Percentiles rank a stretch among this genome's conserved stretches.
Evolutionary conservation across 2,888 invertebrate species (phyloP).

Genomic region (Coelogynopora nodosa): DNA sequence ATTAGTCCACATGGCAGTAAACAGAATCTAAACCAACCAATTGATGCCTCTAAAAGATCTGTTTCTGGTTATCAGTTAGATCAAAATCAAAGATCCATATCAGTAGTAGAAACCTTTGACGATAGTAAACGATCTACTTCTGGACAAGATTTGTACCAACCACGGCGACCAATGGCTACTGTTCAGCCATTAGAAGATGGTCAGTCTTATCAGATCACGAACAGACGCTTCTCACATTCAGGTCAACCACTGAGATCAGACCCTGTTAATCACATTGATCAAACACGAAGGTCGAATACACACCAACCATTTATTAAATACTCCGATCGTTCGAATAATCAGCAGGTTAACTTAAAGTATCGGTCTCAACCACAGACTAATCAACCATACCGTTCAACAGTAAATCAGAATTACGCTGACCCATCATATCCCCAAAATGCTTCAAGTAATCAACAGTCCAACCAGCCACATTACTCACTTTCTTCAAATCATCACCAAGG

Average conservation of each 20-base stretch:
- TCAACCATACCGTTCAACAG: neutral
- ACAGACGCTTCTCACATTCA: too few species aligned
- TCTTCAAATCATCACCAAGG: neutral
- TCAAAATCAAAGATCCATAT: neutral
- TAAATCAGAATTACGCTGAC: too few species aligned
- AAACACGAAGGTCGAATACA: neutral
- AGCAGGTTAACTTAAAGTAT: neutral
- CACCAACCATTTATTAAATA: neutral
- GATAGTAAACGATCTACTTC: neutral
- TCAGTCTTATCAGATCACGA: too few species aligned
- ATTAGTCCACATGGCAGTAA: slow-evolving; percentile 1
- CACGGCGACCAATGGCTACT: neutral
- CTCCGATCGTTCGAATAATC: neutral
- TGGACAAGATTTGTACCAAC: neutral
- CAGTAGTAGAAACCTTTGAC: neutral
- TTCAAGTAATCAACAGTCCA: neutral
- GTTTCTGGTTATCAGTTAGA: neutral
- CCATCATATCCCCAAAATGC: too few species aligned
- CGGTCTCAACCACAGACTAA: neutral
- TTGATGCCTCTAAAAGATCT: neutral
- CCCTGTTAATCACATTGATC: neutral
- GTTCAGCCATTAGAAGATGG: neutral
- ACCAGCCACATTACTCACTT: neutral
- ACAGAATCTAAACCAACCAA: neutral
- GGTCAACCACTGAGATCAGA: neutral